Percentiles rank a stretch among this genome's conserved stretches.
Conservation (phyloP, 1,140 invertebrate species). For the Helicoverpa zea region DNA sequence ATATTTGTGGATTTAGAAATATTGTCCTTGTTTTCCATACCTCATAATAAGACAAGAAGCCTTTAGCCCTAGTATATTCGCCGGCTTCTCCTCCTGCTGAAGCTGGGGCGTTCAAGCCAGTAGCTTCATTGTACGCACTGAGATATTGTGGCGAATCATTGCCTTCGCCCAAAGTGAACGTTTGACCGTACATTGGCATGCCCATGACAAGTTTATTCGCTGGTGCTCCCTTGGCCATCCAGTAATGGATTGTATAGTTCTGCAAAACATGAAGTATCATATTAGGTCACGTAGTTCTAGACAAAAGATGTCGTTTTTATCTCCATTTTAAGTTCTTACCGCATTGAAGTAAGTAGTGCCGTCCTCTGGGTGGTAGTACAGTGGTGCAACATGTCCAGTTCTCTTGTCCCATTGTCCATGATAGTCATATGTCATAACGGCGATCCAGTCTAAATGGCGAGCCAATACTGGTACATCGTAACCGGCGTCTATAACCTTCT, state of each 20-base stretch:
- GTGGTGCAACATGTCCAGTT: conserved; percentile 95
- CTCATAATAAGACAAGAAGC: conserved; percentile 96
- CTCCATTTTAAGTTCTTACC: no score
- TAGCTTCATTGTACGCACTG: conserved; percentile 83
- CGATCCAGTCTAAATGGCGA: conserved; percentile 94
- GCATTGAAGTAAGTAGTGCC: conserved; percentile 91
- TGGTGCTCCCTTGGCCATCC: conserved; percentile 94
- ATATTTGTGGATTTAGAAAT: not conserved
- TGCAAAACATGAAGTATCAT: no score
- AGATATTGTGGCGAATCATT: conserved; percentile 62
- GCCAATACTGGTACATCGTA: conserved; percentile 93
- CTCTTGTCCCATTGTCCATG: conserved; percentile 97
- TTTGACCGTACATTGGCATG: conserved; percentile 96
- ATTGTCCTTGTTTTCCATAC: conserved; percentile 71
- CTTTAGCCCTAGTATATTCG: conserved; percentile 93
- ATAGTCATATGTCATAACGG: conserved; percentile 96
- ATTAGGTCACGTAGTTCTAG: no score
- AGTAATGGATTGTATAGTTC: conserved; percentile 96
- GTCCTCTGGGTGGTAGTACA: conserved; percentile 93
- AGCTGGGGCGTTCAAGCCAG: conserved; percentile 92
- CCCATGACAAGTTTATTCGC: conserved; percentile 94
- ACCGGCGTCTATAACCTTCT: conserved; percentile 94
- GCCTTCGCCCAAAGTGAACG: conserved; percentile 89
- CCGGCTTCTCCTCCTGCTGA: conserved; percentile 92
- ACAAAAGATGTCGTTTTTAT: no score